Conservation (phyloP, 2,113 vertebrate species). For the Gymnorhina tibicen region DNA sequence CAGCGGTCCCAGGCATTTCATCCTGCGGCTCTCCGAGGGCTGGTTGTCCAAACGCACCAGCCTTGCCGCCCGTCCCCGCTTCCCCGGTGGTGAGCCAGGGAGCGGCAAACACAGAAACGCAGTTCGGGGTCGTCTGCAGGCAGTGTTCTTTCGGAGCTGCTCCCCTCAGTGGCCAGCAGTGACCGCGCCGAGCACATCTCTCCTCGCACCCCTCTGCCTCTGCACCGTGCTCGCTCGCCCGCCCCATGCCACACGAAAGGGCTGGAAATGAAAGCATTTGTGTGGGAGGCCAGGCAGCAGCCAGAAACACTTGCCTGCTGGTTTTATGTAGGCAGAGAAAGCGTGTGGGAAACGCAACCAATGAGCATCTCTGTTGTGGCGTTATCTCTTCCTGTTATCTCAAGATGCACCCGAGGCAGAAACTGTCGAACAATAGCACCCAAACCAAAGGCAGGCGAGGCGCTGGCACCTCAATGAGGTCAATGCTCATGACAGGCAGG, state of each 20-base stretch:
- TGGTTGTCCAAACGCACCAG: no score
- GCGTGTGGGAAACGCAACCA: neutral
- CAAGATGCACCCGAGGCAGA: neutral
- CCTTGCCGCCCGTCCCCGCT: neutral
- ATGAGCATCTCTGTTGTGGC: neutral
- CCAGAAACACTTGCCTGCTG: neutral
- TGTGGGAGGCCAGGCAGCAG: neutral
- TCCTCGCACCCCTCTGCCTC: neutral
- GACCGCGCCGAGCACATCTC: rapidly evolving
- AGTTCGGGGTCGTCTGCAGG: no score
- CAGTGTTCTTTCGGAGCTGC: neutral
- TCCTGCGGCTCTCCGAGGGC: no score
- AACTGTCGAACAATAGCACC: neutral
- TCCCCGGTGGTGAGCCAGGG: neutral
- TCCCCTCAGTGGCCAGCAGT: neutral
- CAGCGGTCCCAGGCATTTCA: neutral
- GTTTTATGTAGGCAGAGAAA: neutral
- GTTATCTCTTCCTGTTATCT: slow-evolving; percentile 36
- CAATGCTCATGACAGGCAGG: neutral
- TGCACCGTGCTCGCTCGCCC: rapidly evolving
- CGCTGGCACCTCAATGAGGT: rapidly evolving
- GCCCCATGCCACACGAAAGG: neutral
- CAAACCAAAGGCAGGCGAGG: neutral
- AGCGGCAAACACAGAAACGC: rapidly evolving
- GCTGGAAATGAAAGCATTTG: neutral